These are phyloP conservation scores for Epinephelus awoara DNA, from an alignment of 2,797 vertebrate genomes.

Conservation along the genomic window DNA sequence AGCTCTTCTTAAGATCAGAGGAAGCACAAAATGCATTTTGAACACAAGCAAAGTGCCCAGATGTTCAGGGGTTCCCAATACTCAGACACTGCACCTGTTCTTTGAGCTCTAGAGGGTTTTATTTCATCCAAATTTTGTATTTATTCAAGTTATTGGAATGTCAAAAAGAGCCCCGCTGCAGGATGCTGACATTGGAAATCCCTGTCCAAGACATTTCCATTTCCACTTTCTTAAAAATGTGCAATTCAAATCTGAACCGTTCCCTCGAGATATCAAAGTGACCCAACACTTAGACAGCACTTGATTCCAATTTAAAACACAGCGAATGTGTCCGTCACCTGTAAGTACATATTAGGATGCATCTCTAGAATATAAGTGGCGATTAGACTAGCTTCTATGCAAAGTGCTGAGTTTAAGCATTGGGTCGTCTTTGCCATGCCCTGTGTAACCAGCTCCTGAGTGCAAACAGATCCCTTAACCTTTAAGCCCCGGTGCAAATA, in stretches of 20 bases:
- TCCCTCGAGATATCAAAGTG: constrained; percentile 53
- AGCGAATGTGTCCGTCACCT: not conserved
- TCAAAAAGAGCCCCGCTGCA: not conserved
- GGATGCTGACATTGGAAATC: constrained; percentile 55
- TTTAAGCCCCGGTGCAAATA: constrained; percentile 69
- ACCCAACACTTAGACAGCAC: constrained; percentile 65
- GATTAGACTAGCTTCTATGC: not conserved
- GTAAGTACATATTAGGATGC: too few relatives aligned
- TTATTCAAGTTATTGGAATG: not conserved
- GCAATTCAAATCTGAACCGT: constrained; percentile 43
- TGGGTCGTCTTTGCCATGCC: constrained; percentile 66
- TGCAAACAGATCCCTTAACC: constrained; percentile 60
- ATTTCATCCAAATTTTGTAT: not conserved
- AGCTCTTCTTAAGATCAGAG: constrained; percentile 35
- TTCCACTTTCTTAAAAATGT: constrained; percentile 11
- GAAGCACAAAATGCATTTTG: constrained; percentile 65
- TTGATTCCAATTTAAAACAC: not conserved
- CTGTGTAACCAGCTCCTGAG: constrained; percentile 48
- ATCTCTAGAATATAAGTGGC: not conserved
- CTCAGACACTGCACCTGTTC: not conserved
- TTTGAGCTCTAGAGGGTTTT: not conserved
- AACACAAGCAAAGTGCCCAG: constrained; percentile 61
- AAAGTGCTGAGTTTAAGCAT: constrained; percentile 60
- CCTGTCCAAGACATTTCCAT: constrained; percentile 35
- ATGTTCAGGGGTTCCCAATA: constrained; percentile 60